Evolutionary conservation across 2,797 vertebrate genomes (phyloP).

Genomic region (Helostoma temminkii): DNA sequence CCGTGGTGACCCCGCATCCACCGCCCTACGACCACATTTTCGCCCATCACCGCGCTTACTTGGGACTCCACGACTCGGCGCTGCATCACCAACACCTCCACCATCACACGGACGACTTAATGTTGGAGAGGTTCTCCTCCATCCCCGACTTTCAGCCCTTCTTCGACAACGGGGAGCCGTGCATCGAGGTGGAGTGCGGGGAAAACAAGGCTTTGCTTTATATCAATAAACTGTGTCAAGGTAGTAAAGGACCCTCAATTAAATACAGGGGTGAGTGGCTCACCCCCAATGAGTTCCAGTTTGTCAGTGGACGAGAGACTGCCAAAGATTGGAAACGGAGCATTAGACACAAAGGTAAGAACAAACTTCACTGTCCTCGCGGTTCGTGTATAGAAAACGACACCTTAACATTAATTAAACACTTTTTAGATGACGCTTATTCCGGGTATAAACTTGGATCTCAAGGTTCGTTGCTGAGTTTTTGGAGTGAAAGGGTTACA

Average conservation of each 20-base stretch:
- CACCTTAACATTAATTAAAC: background rate
- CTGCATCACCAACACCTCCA: constrained; percentile 89
- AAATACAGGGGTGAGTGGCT: constrained; percentile 98
- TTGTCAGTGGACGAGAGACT: constrained; percentile 97
- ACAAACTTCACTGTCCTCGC: constrained; percentile 1
- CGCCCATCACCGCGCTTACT: constrained; percentile 90
- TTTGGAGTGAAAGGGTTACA: constrained; percentile 83
- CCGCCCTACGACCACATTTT: constrained; percentile 91
- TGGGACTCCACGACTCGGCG: constrained; percentile 88
- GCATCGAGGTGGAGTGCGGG: constrained; percentile 98
- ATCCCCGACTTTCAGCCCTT: constrained; percentile 97
- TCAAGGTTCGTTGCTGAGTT: constrained; percentile 56
- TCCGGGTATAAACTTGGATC: constrained; percentile 50
- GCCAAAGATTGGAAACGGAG: constrained; percentile 99
- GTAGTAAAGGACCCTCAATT: constrained; percentile 98
- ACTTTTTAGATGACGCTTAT: constrained; percentile 43
- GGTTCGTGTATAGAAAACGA: constrained; percentile 9
- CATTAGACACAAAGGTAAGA: constrained; percentile 97
- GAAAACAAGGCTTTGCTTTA: constrained; percentile 98
- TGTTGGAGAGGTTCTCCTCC: constrained; percentile 94
- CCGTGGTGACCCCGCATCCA: constrained; percentile 92
- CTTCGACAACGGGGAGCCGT: constrained; percentile 96
- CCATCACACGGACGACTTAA: constrained; percentile 91
- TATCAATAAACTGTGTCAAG: constrained; percentile 97
- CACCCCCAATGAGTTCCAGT: constrained; percentile 99